Base-by-base conservation (phyloP, 2,888 invertebrate genomes). In the Ormyrus pomaceus region DNA sequence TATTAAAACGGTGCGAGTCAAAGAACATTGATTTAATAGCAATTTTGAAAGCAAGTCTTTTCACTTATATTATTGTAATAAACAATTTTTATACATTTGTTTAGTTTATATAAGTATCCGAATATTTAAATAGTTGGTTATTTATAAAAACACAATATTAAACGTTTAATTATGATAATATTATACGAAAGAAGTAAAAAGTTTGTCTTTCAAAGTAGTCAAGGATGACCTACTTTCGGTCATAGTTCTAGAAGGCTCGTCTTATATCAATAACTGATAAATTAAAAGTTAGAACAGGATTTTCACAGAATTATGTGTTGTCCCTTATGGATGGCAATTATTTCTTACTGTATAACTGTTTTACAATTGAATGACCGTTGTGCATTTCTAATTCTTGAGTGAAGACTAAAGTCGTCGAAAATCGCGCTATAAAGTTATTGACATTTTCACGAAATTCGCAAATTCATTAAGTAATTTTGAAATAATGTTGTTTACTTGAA, bases 1-100 rank as follows among this genome's bases (percentile, higher is more conserved):
- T 10, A 58, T 64, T 66, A 55, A 68, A 68, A 19, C 68, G 46
- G 19, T 61, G 11, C 45, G 55, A 75, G 10, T 79, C 13, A 56
- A 53, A 55, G 61, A 46, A 79, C n/a, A 56, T 58, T 65, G 11
- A 55, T 73, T 34, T 58, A 46, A 65, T 34, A 61, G 13, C 13
- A 8, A 13, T 5, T 79, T 79, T 69, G 8, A 48, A 70, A 34
- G n/a, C 46, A 64, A 62, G 50, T 64, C 62, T 61, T 69, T 79
- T 45, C 53, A 66, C 6, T 11, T 56, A 59, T 72, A 8, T 13
- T 51, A 59, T 13, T 66, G 59, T 71, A 45, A 64, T 46, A 59
- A 48, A 55, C 34, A 55, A 48, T 48, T 50, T 72, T 58, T 71
- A 46, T 68, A 50, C 5, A 61, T 13, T 48, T 62, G 55, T 10